Conservation (phyloP, 2,113 vertebrate species). For the Uria aalge region DNA sequence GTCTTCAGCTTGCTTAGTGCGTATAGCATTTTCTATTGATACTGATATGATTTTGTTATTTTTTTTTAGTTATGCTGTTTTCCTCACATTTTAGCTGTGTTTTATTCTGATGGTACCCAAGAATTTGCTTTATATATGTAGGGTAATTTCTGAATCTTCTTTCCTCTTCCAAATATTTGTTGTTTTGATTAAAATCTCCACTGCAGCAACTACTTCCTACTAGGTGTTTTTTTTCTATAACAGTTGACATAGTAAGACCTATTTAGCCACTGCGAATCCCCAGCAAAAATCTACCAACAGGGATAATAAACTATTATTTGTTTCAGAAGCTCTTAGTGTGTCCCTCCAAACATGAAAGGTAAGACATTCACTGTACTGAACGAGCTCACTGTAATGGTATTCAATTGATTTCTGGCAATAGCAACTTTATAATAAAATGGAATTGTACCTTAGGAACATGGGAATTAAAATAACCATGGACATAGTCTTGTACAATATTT, state of each 20-base stretch:
- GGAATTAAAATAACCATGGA: not conserved
- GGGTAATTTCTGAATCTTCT: not conserved
- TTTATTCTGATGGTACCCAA: not conserved
- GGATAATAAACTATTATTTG: not conserved
- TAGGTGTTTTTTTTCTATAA: not conserved
- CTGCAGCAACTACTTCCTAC: not conserved
- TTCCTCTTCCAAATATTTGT: not conserved
- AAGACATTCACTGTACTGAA: not conserved
- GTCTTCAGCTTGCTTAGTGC: not conserved
- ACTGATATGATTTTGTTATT: not conserved
- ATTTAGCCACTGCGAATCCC: not conserved
- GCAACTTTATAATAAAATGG: not conserved
- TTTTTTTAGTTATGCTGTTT: not conserved
- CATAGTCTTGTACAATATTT: not conserved
- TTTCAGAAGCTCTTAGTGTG: not conserved
- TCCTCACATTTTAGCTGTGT: not conserved
- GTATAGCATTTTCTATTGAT: not conserved
- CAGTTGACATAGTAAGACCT: not conserved
- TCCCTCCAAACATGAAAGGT: not conserved
- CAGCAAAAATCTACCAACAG: not conserved
- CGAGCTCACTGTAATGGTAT: not conserved
- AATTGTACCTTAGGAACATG: not conserved
- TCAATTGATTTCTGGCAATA: not conserved
- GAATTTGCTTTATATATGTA: not conserved
- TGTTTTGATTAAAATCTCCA: not conserved